A percentile compares a stretch with the other conserved stretches of the same genome.
phyloP scores from a whole-genome alignment of 1,140 invertebrate species.

The Metopolophium dirhodum region DNA sequence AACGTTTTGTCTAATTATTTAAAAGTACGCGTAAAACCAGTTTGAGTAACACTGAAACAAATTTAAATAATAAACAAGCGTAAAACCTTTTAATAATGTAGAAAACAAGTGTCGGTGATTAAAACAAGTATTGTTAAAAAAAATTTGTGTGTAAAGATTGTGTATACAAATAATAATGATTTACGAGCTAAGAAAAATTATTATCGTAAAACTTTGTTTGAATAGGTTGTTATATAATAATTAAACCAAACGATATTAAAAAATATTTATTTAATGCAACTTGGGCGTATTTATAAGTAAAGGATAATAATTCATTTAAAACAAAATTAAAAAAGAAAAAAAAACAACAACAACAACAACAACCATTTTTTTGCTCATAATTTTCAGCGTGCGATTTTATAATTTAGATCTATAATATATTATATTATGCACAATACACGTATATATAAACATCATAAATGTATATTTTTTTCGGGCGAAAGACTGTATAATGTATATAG shows the following conservation, averaged over 20 bases:
- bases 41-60: not conserved
- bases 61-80: not conserved
- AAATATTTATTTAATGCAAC: not conserved
- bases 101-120: not conserved
- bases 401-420: not conserved
- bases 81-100: not conserved
- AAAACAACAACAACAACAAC: not conserved
- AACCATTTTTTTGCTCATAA: not conserved
- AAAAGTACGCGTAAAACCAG: not conserved
- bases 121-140: not conserved
- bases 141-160: not conserved
- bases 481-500: not conserved
- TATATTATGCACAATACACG: not conserved
- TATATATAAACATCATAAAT: not conserved
- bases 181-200: constrained; percentile 18
- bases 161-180: constrained; percentile 17
- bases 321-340: not conserved
- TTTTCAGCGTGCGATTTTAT: not conserved
- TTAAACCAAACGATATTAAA: not conserved
- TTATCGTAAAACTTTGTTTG: not conserved
- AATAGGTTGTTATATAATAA: not conserved
- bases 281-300: not conserved
- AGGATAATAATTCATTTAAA: not conserved
- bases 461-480: too few species aligned
- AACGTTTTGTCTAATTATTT: not conserved